phyloP scores from a whole-genome alignment of 2,113 vertebrate genomes.

The Melozone crissalis region DNA sequence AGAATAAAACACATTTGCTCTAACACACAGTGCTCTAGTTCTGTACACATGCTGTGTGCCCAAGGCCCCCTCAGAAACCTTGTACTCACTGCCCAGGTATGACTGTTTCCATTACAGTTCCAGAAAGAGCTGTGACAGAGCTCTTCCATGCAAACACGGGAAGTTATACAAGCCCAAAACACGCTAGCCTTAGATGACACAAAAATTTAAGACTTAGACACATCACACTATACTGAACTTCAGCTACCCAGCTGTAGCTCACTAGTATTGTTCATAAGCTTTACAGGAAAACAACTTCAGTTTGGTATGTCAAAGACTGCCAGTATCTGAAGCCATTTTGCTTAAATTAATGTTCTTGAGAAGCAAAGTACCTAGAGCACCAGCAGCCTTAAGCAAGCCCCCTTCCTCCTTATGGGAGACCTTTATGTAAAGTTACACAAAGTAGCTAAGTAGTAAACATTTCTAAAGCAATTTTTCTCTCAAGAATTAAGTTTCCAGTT shows the following conservation, averaged over 20 bases:
- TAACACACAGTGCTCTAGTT: neutral
- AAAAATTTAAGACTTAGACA: neutral
- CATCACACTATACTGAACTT: neutral
- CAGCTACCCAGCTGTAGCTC: neutral
- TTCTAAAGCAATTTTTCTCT: neutral
- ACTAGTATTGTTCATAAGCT: neutral
- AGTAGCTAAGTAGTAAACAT: neutral
- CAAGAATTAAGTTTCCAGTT: neutral
- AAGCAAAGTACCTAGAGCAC: neutral
- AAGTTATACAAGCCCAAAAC: neutral
- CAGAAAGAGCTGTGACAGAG: neutral
- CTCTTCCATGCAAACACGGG: neutral
- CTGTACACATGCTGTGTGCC: rapidly evolving
- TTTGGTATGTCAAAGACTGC: neutral
- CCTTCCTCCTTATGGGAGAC: neutral
- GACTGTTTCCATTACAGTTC: neutral
- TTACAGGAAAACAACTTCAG: neutral
- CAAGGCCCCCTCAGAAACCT: neutral
- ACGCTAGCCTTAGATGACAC: neutral
- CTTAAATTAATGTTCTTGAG: neutral
- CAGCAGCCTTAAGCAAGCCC: neutral
- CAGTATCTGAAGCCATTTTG: neutral
- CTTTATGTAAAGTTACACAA: neutral
- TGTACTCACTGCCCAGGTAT: neutral
- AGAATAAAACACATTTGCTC: neutral